These are phyloP conservation scores for Drosophila ironensis DNA, from an alignment of 1,140 invertebrate genomes.

Conservation along the genomic window DNA sequence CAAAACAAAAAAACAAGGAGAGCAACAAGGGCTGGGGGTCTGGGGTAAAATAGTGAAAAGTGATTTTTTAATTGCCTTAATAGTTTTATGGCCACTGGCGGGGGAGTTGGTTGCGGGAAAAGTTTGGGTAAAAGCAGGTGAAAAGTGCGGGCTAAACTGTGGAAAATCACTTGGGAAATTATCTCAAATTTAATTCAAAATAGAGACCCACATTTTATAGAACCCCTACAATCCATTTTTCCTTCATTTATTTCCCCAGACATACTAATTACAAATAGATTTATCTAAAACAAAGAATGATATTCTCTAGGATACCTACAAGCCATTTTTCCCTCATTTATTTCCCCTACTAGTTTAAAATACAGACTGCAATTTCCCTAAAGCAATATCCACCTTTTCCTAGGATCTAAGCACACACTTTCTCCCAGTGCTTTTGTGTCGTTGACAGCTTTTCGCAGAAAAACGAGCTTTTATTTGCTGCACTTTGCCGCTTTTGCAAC, in stretches of 20 bases:
- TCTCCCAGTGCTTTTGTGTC: slow-evolving; percentile 21
- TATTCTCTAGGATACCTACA: no score
- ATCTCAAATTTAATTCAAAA: neutral
- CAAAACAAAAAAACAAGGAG: neutral
- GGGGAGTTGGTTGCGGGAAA: neutral
- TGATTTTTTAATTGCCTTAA: slow-evolving; percentile 77
- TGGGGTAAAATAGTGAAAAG: slow-evolving; percentile 63
- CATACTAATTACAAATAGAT: no score
- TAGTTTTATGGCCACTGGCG: slow-evolving; percentile 41
- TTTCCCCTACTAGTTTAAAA: no score
- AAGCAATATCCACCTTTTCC: no score
- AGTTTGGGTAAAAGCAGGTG: neutral
- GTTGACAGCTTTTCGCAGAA: slow-evolving; percentile 49
- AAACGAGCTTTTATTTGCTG: slow-evolving; percentile 28
- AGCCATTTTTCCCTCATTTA: no score
- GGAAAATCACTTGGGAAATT: neutral
- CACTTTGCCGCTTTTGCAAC: slow-evolving; percentile 22
- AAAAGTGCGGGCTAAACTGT: neutral
- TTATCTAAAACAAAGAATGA: no score
- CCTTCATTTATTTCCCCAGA: no score
- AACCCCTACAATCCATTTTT: no score
- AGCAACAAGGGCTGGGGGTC: neutral
- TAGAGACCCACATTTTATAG: no score
- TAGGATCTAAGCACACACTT: no score
- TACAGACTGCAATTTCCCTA: no score